Percentiles rank a stretch among this genome's conserved stretches.
phyloP scores from a whole-genome alignment of 2,888 invertebrate genomes.

The Andrena dorsata region DNA sequence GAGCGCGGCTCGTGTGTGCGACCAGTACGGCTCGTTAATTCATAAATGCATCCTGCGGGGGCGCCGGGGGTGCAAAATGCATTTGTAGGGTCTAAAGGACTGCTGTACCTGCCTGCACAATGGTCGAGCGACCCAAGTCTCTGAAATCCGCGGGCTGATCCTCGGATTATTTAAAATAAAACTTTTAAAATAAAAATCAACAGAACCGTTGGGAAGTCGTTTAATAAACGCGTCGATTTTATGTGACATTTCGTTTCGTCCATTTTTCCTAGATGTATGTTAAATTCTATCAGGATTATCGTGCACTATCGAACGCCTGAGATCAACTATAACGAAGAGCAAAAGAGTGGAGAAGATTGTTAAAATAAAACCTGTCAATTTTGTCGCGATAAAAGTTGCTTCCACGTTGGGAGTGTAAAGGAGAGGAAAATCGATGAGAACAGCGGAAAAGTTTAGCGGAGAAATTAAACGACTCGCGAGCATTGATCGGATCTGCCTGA shows the following conservation, averaged over 20 bases:
- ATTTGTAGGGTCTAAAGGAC: conserved; percentile 65
- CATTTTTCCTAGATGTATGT: neutral
- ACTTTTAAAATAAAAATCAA: conserved; percentile 48
- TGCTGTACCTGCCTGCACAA: conserved; percentile 56
- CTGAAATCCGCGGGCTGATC: conserved; percentile 40
- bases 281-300: neutral
- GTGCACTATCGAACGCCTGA: neutral
- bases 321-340: neutral
- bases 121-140: conserved; percentile 42
- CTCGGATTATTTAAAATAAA: conserved; percentile 53
- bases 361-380: neutral
- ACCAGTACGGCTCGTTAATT: conserved; percentile 77
- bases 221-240: conserved; percentile 35
- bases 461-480: conserved; percentile 41
- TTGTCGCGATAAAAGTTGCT: too few species aligned
- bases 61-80: conserved; percentile 72
- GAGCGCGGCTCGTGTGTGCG: conserved; percentile 51
- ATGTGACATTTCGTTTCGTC: conserved; percentile 32
- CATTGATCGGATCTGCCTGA: conserved; percentile 59
- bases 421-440: neutral
- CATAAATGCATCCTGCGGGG: conserved; percentile 77
- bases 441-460: neutral
- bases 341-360: neutral
- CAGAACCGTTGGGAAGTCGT: conserved; percentile 28
- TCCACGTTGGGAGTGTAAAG: neutral